Evolutionary conservation across 2,888 invertebrate species (phyloP), one percentile per base, ranked within the genome.

Genomic region (Eupithecia subfuscata): DNA sequence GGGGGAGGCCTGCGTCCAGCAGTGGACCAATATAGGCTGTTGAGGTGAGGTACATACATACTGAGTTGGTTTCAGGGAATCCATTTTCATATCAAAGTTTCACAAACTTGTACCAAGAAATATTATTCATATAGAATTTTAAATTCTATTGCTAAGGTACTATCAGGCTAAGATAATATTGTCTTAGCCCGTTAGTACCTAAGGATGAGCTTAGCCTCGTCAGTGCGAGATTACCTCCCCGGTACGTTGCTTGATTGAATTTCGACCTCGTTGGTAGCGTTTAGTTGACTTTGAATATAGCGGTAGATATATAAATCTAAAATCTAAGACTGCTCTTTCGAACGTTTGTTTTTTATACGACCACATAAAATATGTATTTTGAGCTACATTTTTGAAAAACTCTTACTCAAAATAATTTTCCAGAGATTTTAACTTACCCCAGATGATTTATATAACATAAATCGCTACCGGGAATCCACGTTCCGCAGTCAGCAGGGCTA

Each of bases 401-500:
- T 52, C 30, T 37, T 52, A 63, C 56, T 64, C 69, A 52, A 73
- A 76, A 76, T 74, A 60, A 76, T 74, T 72, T 70, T 37, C 70
- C 45, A 69, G 63, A 70, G 73, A 75, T 80, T 79, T 75, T 67
- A 69, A 71, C 65, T 69, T 75, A 81, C 77, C 73, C 78, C 71
- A 79, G 71, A 76, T 77, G 76, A 81, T 79, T 79, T 79, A 80
- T 75, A 79, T 76, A 76, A 79, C 75, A 78, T 76, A 80, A 80
- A 80, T 79, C 74, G 75, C 78, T 78, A 77, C 77, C 67, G 76
- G 75, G 79, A 79, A 78, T 80, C 76, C 75, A 56, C 75, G 77
- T 73, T 77, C 77, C 70, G 72, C 70, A 79, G 77, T 76, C 77
- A 78, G 77, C 72, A 74, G 69, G 74, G 70, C 72, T 76, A 77